phyloP scores from a whole-genome alignment of 2,888 invertebrate species.

The Eilema sororculum region DNA sequence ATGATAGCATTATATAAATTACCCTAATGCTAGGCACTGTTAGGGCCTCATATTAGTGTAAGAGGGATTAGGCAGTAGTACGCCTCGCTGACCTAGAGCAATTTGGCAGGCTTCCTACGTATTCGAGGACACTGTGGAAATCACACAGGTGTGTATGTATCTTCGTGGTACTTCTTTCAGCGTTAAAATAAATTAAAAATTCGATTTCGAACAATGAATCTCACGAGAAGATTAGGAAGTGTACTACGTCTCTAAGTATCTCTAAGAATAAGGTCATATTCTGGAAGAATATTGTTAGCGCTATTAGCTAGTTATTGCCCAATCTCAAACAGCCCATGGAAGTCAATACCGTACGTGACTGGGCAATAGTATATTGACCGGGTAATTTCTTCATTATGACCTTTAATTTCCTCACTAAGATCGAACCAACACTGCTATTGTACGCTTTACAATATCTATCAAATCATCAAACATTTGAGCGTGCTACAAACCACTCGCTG shows the following conservation, averaged over 20 bases:
- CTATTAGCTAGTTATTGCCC: neutral
- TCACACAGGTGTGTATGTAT: neutral
- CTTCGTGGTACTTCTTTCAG: too few species aligned
- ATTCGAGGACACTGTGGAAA: neutral
- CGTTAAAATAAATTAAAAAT: neutral
- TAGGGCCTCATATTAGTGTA: neutral
- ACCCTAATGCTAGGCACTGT: neutral
- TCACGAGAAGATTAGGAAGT: neutral
- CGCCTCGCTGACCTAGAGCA: neutral
- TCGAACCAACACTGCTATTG: neutral
- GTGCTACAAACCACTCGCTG: slow-evolving; percentile 62
- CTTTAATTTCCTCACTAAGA: neutral
- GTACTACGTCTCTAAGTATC: neutral
- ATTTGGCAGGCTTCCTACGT: neutral
- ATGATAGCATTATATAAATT: neutral
- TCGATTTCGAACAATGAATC: neutral
- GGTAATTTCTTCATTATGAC: slow-evolving; percentile 4
- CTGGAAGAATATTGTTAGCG: neutral
- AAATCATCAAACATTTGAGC: slow-evolving; percentile 54
- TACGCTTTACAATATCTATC: slow-evolving; percentile 49
- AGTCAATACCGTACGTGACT: neutral
- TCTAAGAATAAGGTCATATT: neutral
- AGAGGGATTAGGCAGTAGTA: neutral
- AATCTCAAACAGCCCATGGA: neutral
- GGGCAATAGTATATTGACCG: neutral